phyloP scores from a whole-genome alignment of 2,888 invertebrate species.

The Lepetodrilus schrolli region DNA sequence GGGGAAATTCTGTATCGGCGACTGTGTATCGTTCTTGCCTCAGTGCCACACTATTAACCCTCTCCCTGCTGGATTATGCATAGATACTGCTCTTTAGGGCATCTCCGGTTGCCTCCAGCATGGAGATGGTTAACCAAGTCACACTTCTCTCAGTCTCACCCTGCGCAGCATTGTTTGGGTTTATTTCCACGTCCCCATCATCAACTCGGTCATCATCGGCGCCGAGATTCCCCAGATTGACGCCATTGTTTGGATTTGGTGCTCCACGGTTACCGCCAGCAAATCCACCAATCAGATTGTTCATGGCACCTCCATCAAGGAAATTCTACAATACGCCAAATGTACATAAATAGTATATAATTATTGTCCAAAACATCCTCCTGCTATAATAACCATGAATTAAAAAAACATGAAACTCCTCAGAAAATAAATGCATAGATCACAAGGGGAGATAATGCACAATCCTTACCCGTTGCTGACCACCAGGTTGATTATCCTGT shows the following conservation, averaged over 20 bases:
- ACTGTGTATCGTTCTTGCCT: too few relatives aligned
- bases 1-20: too few relatives aligned
- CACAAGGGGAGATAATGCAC: too few relatives aligned
- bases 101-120: too few relatives aligned
- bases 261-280: conserved; percentile 57
- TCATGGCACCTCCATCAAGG: conserved; percentile 60
- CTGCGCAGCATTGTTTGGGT: conserved; percentile 70
- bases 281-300: conserved; percentile 62
- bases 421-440: too few relatives aligned
- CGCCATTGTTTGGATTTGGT: conserved; percentile 57
- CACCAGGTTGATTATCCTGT: conserved; percentile 67
- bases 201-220: conserved; percentile 52
- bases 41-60: too few relatives aligned
- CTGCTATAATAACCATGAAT: too few relatives aligned
- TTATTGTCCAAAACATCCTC: neutral
- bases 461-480: conserved; percentile 59
- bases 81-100: too few relatives aligned
- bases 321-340: conserved; percentile 51
- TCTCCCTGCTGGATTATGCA: too few relatives aligned
- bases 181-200: conserved; percentile 61
- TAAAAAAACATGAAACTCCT: too few relatives aligned
- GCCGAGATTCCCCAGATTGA: conserved; percentile 42
- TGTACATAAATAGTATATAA: too few relatives aligned
- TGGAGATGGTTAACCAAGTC: neutral
- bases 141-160: conserved; percentile 48